Evolutionary conservation across 2,113 vertebrate species (phyloP).

Genomic region (Tychaedon coryphoeus): DNA sequence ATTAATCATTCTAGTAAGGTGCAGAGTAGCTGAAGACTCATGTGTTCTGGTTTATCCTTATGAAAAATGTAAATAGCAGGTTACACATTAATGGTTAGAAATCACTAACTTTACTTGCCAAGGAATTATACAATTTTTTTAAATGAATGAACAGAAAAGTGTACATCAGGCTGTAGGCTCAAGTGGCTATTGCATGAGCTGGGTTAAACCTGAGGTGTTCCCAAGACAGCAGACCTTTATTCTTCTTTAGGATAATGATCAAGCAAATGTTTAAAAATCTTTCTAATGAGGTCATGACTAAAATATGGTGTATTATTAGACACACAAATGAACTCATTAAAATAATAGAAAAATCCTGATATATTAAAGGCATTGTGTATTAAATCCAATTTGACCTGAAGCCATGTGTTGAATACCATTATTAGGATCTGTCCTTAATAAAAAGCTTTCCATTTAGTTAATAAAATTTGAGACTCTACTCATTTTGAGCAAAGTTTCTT

Average conservation of each 20-base stretch:
- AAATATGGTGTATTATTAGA: not conserved
- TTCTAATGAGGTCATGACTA: not conserved
- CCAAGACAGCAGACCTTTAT: not conserved
- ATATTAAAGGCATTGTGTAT: not conserved
- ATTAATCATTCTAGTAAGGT: not conserved
- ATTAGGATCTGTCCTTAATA: not conserved
- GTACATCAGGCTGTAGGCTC: not conserved
- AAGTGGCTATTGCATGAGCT: not conserved
- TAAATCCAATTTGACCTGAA: not conserved
- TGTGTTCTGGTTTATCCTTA: not conserved
- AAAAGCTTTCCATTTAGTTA: not conserved
- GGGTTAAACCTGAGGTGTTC: not conserved
- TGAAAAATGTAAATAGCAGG: not conserved
- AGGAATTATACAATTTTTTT: not conserved
- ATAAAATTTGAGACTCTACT: not conserved
- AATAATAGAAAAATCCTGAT: not conserved
- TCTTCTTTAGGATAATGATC: not conserved
- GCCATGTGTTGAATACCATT: not conserved
- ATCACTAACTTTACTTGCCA: not conserved
- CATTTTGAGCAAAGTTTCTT: not conserved
- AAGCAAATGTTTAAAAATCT: not conserved
- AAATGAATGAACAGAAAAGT: not conserved
- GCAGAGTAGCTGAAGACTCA: not conserved
- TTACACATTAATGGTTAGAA: not conserved
- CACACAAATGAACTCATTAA: not conserved